A percentile compares a stretch with the other conserved stretches of the same genome.
These are phyloP conservation scores for Selene dorsalis DNA, from an alignment of 2,797 vertebrate species.

Conservation along the genomic window DNA sequence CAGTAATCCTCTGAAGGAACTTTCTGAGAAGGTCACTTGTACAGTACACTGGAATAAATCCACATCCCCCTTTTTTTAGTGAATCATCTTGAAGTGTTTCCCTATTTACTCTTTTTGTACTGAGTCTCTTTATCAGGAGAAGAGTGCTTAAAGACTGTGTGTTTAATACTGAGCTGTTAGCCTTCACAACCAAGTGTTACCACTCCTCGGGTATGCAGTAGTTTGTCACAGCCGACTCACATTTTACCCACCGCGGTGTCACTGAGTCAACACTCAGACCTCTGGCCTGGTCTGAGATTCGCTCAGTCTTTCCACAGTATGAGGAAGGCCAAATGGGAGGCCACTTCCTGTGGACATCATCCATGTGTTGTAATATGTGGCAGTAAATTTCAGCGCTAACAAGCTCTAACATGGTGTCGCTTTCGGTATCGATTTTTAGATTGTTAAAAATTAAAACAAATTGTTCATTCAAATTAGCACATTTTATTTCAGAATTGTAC, in stretches of 20 bases:
- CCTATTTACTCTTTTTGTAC: constrained; percentile 4
- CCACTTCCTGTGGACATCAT: constrained; percentile 52
- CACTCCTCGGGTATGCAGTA: constrained; percentile 6
- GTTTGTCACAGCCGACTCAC: constrained; percentile 32
- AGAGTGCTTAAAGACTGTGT: constrained; percentile 32
- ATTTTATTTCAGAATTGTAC: not conserved
- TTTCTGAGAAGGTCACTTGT: constrained; percentile 23
- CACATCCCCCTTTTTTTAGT: not conserved
- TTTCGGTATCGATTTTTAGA: not conserved
- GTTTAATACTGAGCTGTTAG: constrained; percentile 54
- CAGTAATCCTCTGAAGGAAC: constrained; percentile 35
- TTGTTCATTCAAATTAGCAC: not conserved
- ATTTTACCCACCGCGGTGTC: constrained; percentile 20
- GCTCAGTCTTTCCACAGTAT: constrained; percentile 51
- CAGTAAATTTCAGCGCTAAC: not conserved
- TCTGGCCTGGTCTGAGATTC: constrained; percentile 40
- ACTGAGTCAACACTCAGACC: constrained; percentile 59
- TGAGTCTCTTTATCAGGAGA: constrained; percentile 12
- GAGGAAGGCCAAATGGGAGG: constrained; percentile 37
- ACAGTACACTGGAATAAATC: not conserved
- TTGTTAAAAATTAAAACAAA: no score
- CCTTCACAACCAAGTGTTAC: constrained; percentile 58
- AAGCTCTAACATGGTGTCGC: constrained; percentile 10
- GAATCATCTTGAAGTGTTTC: constrained; percentile 7
- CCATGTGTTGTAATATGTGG: constrained; percentile 16